Evolutionary conservation across 2,797 vertebrate species (phyloP).

Genomic region (Sylvilagus floridanus): DNA sequence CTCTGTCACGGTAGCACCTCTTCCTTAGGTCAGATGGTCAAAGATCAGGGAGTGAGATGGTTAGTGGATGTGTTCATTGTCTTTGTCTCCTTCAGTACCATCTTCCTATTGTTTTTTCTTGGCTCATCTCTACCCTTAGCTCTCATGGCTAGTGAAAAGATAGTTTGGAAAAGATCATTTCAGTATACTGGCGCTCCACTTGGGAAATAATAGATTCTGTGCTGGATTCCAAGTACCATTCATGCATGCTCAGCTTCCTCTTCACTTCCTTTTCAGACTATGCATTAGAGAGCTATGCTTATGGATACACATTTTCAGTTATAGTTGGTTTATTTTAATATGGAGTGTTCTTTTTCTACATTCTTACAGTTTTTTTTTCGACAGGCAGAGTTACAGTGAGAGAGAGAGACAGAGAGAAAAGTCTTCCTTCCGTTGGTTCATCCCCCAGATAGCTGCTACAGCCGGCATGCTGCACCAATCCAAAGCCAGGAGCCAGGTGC

Average conservation of each 20-base stretch:
- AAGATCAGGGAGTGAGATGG: not conserved
- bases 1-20: not conserved
- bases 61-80: not conserved
- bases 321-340: not conserved
- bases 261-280: not conserved
- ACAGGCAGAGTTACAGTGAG: too few species aligned
- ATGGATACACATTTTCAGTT: not conserved
- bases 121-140: not conserved
- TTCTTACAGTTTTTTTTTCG: not conserved
- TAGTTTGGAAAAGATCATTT: not conserved
- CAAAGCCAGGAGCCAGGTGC: too few species aligned
- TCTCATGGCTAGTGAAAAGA: constrained; percentile 16
- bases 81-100: not conserved
- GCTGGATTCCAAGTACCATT: not conserved
- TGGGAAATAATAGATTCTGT: not conserved
- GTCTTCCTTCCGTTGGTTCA: too few species aligned
- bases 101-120: constrained; percentile 10
- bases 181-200: not conserved
- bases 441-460: too few species aligned
- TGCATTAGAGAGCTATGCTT: not conserved
- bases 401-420: too few species aligned
- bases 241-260: not conserved
- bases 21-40: not conserved
- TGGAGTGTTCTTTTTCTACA: not conserved
- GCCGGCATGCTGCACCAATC: too few species aligned